Evolutionary conservation across 1,140 invertebrate genomes (phyloP).

Genomic region (Oryctes rhinoceros): DNA sequence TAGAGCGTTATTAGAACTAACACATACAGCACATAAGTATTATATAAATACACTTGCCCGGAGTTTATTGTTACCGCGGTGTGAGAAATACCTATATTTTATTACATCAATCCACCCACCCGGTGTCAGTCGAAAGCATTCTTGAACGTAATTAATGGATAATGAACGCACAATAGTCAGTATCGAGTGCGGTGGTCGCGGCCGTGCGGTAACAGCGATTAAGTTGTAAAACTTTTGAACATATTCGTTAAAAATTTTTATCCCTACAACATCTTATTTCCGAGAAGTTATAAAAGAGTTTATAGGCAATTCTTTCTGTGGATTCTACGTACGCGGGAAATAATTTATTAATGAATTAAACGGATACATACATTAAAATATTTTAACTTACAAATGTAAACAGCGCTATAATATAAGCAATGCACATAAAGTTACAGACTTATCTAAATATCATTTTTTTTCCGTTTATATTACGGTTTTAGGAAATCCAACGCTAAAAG

Average conservation of each 20-base stretch:
- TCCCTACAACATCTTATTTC: conserved; percentile 18
- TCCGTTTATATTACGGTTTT: no score
- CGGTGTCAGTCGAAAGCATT: conserved; percentile 21
- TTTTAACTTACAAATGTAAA: conserved; percentile 6
- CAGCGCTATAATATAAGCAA: no score
- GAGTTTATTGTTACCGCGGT: conserved; percentile 24
- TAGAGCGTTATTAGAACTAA: conserved; percentile 26
- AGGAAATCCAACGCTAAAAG: no score
- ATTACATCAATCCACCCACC: conserved; percentile 33
- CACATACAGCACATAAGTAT: background rate
- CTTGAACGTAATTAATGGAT: conserved; percentile 29
- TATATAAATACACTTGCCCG: conserved; percentile 20
- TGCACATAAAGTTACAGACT: no score
- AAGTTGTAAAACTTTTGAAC: conserved; percentile 19
- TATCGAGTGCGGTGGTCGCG: conserved; percentile 21
- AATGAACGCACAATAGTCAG: background rate
- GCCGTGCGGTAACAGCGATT: background rate
- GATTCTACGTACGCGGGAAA: background rate
- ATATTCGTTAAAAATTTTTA: conserved; percentile 14
- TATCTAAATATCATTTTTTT: no score
- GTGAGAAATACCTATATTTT: conserved; percentile 33
- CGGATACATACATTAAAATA: background rate
- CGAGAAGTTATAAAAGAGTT: background rate
- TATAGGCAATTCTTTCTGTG: conserved; percentile 8
- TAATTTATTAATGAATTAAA: conserved; percentile 1